Conservation (phyloP, 2,797 vertebrate species). For the Platalea minor region DNA sequence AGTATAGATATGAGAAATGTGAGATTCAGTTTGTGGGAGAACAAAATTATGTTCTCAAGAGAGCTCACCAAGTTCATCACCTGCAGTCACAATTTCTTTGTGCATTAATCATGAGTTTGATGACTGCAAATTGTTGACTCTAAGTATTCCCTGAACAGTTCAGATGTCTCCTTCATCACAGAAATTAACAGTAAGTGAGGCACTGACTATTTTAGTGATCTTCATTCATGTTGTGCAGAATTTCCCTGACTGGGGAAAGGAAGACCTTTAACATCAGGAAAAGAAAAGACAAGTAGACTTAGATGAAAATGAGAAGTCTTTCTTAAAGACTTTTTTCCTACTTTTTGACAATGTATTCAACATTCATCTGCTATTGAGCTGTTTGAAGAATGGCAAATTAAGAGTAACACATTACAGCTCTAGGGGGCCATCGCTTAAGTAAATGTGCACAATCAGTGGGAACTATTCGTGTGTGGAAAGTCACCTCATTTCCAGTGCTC, state of each 20-base stretch:
- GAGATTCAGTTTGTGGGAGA: background rate
- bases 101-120: background rate
- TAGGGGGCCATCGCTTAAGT: background rate
- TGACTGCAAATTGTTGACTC: background rate
- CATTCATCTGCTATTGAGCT: background rate
- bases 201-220: background rate
- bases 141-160: background rate
- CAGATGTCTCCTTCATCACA: background rate
- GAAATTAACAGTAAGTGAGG: background rate
- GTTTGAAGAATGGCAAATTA: background rate
- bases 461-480: background rate
- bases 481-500: background rate
- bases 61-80: background rate
- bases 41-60: background rate
- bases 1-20: background rate
- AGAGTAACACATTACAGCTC: background rate
- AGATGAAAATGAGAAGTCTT: background rate
- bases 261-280: background rate
- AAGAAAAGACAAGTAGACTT: background rate
- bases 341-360: background rate
- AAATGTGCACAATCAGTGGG: background rate
- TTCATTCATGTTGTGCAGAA: background rate
- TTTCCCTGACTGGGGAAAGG: background rate
- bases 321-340: background rate
- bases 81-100: background rate